Evolutionary conservation across 2,113 vertebrate species (phyloP).

Genomic region (Kryptolebias marmoratus): DNA sequence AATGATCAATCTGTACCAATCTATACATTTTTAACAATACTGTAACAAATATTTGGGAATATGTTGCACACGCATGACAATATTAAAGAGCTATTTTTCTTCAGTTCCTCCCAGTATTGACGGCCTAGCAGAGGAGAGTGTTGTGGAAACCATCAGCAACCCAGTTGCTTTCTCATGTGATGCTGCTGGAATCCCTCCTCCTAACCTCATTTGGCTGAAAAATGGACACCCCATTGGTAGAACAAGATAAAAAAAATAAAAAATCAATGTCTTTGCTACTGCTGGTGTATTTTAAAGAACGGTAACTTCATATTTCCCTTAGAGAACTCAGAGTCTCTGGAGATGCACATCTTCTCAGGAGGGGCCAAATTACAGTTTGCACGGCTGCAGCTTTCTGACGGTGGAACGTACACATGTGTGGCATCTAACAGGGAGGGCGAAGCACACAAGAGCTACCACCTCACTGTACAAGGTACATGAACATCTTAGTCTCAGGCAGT

Average conservation of each 20-base stretch:
- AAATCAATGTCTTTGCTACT: too few species aligned
- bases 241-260: neutral
- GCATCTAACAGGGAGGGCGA: constrained; percentile 92
- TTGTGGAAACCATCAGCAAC: constrained; percentile 87
- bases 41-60: neutral
- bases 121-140: constrained; percentile 81
- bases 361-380: constrained; percentile 93
- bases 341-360: constrained; percentile 91
- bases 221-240: constrained; percentile 89
- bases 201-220: constrained; percentile 90
- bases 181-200: constrained; percentile 91
- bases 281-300: too few species aligned
- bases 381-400: constrained; percentile 86
- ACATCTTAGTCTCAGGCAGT: neutral
- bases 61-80: too few species aligned
- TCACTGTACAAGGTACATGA: constrained; percentile 88
- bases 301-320: constrained; percentile 11
- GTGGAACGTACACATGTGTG: constrained; percentile 88
- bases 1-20: neutral
- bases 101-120: constrained; percentile 92
- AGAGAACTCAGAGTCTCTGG: constrained; percentile 89
- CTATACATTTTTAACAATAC: neutral
- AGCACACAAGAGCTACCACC: constrained; percentile 87
- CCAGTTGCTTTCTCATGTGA: constrained; percentile 90
- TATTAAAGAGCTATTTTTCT: neutral